Percentiles rank a stretch among this genome's conserved stretches.
These are phyloP conservation scores for Oligia fasciuncula DNA, from an alignment of 2,888 invertebrate species.

Conservation along the genomic window DNA sequence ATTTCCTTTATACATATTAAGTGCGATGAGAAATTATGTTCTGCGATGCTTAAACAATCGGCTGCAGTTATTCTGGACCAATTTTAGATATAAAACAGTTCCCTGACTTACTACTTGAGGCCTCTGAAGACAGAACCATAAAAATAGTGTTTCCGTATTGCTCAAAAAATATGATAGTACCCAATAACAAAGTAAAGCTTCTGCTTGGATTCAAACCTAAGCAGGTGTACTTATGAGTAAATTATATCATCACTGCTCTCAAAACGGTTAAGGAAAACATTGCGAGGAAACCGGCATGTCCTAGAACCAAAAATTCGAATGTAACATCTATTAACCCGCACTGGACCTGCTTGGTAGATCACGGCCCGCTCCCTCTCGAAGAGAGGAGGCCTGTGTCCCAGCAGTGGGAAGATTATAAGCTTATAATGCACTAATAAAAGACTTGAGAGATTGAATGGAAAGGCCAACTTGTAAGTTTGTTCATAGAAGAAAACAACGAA, in stretches of 20 bases:
- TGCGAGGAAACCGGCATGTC: not conserved
- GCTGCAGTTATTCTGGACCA: not conserved
- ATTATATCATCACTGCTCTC: not conserved
- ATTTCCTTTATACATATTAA: constrained; percentile 3
- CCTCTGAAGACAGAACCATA: not conserved
- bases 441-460: not conserved
- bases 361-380: too few relatives aligned
- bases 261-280: not conserved
- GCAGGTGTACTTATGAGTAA: too few relatives aligned
- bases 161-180: not conserved
- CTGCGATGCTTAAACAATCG: not conserved
- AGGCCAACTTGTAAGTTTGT: not conserved
- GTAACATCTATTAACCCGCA: too few relatives aligned
- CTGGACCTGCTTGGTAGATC: too few relatives aligned
- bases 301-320: not conserved
- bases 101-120: not conserved
- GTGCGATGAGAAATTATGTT: constrained; percentile 9
- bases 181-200: too few relatives aligned
- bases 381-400: too few relatives aligned
- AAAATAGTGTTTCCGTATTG: not conserved
- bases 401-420: too few relatives aligned
- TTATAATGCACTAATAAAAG: not conserved
- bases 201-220: too few relatives aligned
- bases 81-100: not conserved
- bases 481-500: not conserved